Conservation (phyloP, 2,888 invertebrate genomes). For the Microctonus brassicae region DNA sequence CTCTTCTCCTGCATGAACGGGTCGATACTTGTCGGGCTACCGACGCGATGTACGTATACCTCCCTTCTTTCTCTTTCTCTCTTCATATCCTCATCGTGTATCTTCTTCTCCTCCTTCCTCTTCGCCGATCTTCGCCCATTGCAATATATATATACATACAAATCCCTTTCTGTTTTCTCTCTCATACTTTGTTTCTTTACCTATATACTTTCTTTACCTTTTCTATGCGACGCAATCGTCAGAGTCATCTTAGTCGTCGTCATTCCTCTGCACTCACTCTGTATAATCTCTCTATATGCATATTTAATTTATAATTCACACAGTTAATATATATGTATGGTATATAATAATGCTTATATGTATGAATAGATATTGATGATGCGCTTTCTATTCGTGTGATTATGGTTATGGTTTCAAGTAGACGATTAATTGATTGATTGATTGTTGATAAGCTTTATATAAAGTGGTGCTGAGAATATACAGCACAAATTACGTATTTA, state of each 20-base stretch:
- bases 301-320: background rate
- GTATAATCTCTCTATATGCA: background rate
- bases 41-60: constrained; percentile 45
- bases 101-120: too few relatives aligned
- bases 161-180: constrained; percentile 36
- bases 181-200: constrained; percentile 2
- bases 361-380: too few relatives aligned
- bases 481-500: too few relatives aligned
- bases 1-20: constrained; percentile 39
- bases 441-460: too few relatives aligned
- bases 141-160: constrained; percentile 9
- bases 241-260: constrained; percentile 52
- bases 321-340: too few relatives aligned
- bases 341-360: too few relatives aligned
- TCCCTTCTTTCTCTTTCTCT: constrained; percentile 41
- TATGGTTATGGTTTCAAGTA: too few relatives aligned
- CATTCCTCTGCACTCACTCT: constrained; percentile 44
- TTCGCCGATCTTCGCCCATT: background rate
- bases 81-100: constrained; percentile 13
- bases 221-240: constrained; percentile 44
- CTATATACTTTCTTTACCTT: constrained; percentile 9
- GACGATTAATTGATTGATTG: too few relatives aligned
- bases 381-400: too few relatives aligned
- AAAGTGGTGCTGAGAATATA: too few relatives aligned
- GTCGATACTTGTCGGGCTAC: constrained; percentile 68